These are phyloP conservation scores for Eira barbara DNA, from an alignment of 2,113 vertebrate species.

Conservation along the genomic window DNA sequence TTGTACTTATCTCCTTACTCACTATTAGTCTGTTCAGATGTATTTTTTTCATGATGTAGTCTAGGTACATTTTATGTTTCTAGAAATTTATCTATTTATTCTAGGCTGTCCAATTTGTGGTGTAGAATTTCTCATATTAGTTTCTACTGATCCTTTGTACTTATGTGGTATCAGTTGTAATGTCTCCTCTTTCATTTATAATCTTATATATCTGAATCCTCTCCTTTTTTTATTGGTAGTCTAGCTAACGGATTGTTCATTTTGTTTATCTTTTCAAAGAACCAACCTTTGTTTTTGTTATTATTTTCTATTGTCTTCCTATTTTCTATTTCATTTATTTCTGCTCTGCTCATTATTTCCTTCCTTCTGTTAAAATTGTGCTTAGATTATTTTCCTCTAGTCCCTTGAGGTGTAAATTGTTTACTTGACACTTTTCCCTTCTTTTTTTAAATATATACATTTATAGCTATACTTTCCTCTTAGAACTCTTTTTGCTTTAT, in stretches of 20 bases:
- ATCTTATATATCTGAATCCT: neutral
- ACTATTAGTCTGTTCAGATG: neutral
- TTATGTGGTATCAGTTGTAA: neutral
- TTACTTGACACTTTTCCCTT: neutral
- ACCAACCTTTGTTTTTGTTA: neutral
- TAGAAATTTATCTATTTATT: neutral
- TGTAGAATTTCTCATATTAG: neutral
- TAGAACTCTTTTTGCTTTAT: neutral
- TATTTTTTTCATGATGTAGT: neutral
- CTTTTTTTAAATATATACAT: neutral
- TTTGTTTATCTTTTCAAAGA: neutral
- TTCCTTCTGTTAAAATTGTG: neutral
- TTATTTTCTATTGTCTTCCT: neutral
- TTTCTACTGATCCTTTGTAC: neutral
- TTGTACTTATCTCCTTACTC: neutral
- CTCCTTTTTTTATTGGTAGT: neutral
- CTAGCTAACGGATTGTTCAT: neutral
- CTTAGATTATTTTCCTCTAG: neutral
- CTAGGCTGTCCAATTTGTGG: neutral
- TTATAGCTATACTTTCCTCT: neutral
- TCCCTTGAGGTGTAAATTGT: neutral
- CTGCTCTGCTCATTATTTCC: neutral
- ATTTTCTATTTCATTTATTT: neutral
- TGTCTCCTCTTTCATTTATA: neutral
- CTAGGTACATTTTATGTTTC: neutral